These are phyloP conservation scores for Drosophila cracens DNA, from an alignment of 2,888 invertebrate species.

Conservation along the genomic window DNA sequence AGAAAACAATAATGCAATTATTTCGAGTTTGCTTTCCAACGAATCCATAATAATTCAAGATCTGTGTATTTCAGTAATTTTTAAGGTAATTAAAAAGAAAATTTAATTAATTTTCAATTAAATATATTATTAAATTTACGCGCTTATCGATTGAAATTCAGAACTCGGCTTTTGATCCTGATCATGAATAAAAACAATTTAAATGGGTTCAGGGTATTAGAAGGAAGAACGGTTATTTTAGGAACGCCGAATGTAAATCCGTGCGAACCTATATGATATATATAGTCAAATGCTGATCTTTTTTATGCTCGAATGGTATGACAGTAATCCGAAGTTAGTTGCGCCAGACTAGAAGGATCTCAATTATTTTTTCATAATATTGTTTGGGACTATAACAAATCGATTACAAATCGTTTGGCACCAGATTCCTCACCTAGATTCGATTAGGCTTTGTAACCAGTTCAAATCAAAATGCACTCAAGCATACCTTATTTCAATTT, in stretches of 20 bases:
- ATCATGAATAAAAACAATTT: not conserved
- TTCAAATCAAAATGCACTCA: not conserved
- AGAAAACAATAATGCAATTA: not conserved
- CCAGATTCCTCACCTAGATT: not conserved
- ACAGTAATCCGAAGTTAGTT: not conserved
- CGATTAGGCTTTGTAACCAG: not conserved
- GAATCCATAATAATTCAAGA: not conserved
- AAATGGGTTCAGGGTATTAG: not conserved
- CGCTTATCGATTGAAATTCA: not conserved
- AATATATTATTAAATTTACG: not conserved
- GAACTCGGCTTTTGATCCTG: not conserved
- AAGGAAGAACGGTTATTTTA: not conserved
- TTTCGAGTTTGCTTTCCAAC: no score
- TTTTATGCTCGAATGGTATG: not conserved
- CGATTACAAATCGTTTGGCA: not conserved
- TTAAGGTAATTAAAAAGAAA: not conserved
- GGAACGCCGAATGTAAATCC: not conserved
- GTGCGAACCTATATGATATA: not conserved
- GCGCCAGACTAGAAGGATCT: fast-evolving
- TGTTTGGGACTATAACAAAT: not conserved
- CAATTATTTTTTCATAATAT: not conserved
- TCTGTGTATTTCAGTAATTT: not conserved
- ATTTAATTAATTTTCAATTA: not conserved
- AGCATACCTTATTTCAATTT: not conserved
- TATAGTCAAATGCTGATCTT: not conserved